Base-by-base conservation (phyloP, 2,888 invertebrate species). In the Caenorhabditis doughertyi region DNA sequence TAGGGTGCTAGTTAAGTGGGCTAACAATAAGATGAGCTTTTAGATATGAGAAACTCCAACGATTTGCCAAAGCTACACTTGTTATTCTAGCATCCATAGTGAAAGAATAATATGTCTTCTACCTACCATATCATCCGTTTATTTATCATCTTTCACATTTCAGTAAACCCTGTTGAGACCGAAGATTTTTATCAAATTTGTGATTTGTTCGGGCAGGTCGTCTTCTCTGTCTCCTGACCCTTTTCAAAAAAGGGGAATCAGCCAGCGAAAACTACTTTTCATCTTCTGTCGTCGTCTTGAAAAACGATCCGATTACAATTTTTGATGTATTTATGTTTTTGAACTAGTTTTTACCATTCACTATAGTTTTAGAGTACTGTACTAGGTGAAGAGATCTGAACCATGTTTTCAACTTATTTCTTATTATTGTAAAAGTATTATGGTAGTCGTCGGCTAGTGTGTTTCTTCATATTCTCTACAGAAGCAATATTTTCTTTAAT, bases 181-280 rank as follows among this genome's bases (percentile, higher is more conserved):
- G 32, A 65, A 29, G 51, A 51, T 67, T 76, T n/a, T 76, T 67
- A 67, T 76, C 67, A 67, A 67, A 76, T 73, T 73, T 64, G 64
- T 64, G 55, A 64, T 67, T 58, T 76, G 49, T 74, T 67, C 29
- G 65, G 74, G 35, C 58, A 58, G 67, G 58, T 74, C 49, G 62
- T 29, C 16, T 29, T 42, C 21, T n/a, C n/a, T 25, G 44, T 49
- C 51, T 44, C 21, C 60, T 73, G 73, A 73, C 73, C 76, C 76
- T 55, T 49, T 29, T 64, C 9, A n/a, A 35, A 47, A 47, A n/a
- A 18, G 7, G 18, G 13, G 49, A 65, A 62, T 44, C 62, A 62
- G 39, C 29, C 64, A 67, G 39, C 25, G 51, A 53, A 51, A 67
- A 67, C 67, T 53, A 67, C 51, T 53, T 35, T 9, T n/a, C 18